phyloP scores from a whole-genome alignment of 2,888 invertebrate genomes.

The Drosophila lutescens region DNA sequence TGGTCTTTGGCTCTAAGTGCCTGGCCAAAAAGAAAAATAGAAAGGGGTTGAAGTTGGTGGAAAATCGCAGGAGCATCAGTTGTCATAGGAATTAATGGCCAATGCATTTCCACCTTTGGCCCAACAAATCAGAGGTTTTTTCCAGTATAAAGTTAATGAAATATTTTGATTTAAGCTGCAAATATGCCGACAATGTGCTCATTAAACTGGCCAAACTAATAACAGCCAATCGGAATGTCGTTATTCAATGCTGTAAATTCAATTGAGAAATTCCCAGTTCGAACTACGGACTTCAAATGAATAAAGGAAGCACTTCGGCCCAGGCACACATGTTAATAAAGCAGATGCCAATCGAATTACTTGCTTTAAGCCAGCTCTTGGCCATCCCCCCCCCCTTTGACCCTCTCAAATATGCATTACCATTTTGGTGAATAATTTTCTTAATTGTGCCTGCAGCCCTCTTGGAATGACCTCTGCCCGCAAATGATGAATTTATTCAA shows the following conservation, averaged over 20 bases:
- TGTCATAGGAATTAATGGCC: conserved; percentile 20
- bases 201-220: neutral
- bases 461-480: conserved; percentile 16
- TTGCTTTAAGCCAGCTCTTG: conserved; percentile 18
- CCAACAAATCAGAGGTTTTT: neutral
- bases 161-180: neutral
- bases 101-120: neutral
- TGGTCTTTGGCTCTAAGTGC: conserved; percentile 36
- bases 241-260: conserved; percentile 10
- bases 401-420: conserved; percentile 23
- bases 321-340: conserved; percentile 21
- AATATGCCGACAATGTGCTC: neutral
- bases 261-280: neutral
- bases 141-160: too few species aligned
- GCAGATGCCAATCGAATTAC: conserved; percentile 33
- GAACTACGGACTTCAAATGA: neutral
- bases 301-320: neutral
- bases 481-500: conserved; percentile 44
- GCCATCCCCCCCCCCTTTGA: neutral
- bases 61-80: conserved; percentile 22
- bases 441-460: conserved; percentile 16
- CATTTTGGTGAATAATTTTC: conserved; percentile 28
- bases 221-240: neutral
- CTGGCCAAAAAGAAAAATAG: neutral
- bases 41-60: neutral